Evolutionary conservation across 2,113 vertebrate genomes (phyloP), one percentile per base, ranked within the genome.

Genomic region (Apaloderma vittatum): DNA sequence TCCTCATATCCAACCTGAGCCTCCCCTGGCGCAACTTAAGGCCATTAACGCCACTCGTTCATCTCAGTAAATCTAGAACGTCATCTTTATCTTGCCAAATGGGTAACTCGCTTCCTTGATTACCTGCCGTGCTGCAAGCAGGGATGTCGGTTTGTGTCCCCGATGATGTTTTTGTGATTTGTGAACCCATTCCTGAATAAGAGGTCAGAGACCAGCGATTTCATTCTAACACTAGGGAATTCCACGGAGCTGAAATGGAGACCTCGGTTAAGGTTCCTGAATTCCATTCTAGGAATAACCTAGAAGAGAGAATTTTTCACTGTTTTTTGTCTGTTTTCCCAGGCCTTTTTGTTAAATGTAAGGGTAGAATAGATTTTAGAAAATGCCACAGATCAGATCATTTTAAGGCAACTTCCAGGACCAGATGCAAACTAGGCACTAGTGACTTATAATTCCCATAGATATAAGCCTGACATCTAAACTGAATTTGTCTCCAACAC

Each of bases 391-490:
- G 85, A 68, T 57, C 89, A 67, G 55, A 46, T 6, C 40, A 18
- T 78, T 82, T 78, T 61, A 62, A 94, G 79, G 75, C 72, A 93
- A n/a, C 85, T 91, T 63, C 72, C 86, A 78, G 84, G 65, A 78
- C 59, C 74, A 63, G 49, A 58, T 48, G 59, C 57, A 91, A 40
- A 51, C 0, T 14, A 67, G 76, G 55, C 79, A 80, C 18, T 17
- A 24, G 67, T 65, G 81, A 77, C 86, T 87, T 73, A 9, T 58
- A 62, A 68, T 77, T 94, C 77, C 86, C 61, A 57, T 11, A 52
- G 79, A 40, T 52, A 15, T 57, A 71, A 84, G 36, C 81, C 15
- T 58, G 85, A 52, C 19, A 37, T 51, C 76, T 63, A 63, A 73
- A 48, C 51, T 26, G 59, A 88, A 55, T 61, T 70, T 40, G 45